Evolutionary conservation across 2,113 vertebrate genomes (phyloP).

Genomic region (mouse (Mus musculus)): GRCm39 chr6:99552001-99552500

Average conservation of each 20-base stretch:
- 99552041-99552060: neutral
- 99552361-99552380: neutral
- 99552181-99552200: constrained; percentile 23
- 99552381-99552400: neutral
- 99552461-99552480: neutral
- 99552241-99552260: neutral
- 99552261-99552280: neutral
- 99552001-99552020: neutral
- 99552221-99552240: neutral
- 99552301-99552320: neutral
- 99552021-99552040: neutral
- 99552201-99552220: constrained; percentile 27
- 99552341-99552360: neutral
- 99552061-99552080: too few species aligned
- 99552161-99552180: neutral
- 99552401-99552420: neutral
- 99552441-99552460: neutral
- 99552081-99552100: neutral
- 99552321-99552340: neutral
- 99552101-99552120: neutral
- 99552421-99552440: neutral
- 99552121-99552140: neutral
- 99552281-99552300: neutral
- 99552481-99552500: neutral
- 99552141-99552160: neutral